Evolutionary conservation across 2,113 vertebrate species (phyloP), one percentile per base, ranked within the genome.

Genomic region (Paracanthobrama guichenoti): DNA sequence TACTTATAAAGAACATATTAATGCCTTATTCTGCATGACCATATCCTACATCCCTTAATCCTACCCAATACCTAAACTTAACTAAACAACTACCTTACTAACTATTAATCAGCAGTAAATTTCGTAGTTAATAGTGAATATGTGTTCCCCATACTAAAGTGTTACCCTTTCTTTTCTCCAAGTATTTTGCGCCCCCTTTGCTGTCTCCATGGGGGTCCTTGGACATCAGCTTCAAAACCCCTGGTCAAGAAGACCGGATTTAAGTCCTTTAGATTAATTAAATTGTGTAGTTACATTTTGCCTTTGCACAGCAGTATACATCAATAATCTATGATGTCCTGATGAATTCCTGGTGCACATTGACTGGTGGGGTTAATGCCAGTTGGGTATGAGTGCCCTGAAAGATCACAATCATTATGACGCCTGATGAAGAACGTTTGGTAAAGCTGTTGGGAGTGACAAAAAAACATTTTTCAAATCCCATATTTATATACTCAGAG

Each of bases 401-500:
- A 79, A 24, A 79, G 20, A 79, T 35, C 55, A n/a, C 48, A 75
- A 20, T 75, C 73, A 53, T 64, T 8, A 28, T 48, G 76, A 60
- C 35, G 53, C 35, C n/a, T 18, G 31, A 79, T 79, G 77, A 48
- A 28, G 12, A 48, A 60, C n/a, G 2, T 79, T 59, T 79, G 59
- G 12, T 48, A 60, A 78, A 78, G 76, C 35, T 60, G 55, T 12
- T 31, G 57, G 14, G 16, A 46, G 59, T 46, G 39, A 64, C 8
- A 79, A 64, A 39, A 78, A 6, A 60, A 26, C 24, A 35, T 18
- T 69, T 39, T 55, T 55, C 26, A 69, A 81, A 81, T 71, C 22
- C 48, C 18, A 46, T 42, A 57, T 69, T 82, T 69, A 55, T 71
- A 71, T 44, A 80, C 48, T 71, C 48, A 10, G 80, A 71, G 66